A percentile compares a stretch with the other conserved stretches of the same genome.
phyloP scores from a whole-genome alignment of 2,797 vertebrate genomes.

The Diceros bicornis region DNA sequence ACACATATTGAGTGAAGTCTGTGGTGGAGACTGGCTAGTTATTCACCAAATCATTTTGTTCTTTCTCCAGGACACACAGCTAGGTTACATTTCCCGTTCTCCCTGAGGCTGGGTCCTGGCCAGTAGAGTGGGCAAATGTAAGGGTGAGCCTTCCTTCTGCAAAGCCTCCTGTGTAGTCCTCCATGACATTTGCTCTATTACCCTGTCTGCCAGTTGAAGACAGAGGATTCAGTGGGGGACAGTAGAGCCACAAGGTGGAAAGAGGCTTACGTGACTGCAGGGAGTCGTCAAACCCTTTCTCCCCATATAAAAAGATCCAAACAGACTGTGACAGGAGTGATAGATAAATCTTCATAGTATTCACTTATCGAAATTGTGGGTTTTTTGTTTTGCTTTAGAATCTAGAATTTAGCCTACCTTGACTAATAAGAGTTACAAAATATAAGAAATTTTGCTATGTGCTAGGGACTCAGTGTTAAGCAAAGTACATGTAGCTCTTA shows the following conservation, averaged over 20 bases:
- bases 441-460: not conserved
- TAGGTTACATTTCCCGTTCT: not conserved
- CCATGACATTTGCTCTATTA: not conserved
- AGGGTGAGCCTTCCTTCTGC: not conserved
- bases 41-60: not conserved
- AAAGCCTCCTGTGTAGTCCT: not conserved
- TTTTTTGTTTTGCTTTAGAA: not conserved
- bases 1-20: not conserved
- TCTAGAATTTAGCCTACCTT: not conserved
- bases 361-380: not conserved
- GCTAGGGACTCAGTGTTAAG: not conserved
- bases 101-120: not conserved
- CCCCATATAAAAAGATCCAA: not conserved
- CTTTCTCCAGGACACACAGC: not conserved
- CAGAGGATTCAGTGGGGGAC: not conserved
- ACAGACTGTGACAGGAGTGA: not conserved
- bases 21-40: not conserved
- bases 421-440: not conserved
- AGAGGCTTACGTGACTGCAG: not conserved
- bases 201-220: not conserved
- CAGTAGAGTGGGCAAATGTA: not conserved
- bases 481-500: not conserved
- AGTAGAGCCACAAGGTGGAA: not conserved
- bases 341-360: not conserved
- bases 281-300: fast-evolving